Conservation (phyloP, 2,888 invertebrate species). For the Drosophila infuscata region DNA sequence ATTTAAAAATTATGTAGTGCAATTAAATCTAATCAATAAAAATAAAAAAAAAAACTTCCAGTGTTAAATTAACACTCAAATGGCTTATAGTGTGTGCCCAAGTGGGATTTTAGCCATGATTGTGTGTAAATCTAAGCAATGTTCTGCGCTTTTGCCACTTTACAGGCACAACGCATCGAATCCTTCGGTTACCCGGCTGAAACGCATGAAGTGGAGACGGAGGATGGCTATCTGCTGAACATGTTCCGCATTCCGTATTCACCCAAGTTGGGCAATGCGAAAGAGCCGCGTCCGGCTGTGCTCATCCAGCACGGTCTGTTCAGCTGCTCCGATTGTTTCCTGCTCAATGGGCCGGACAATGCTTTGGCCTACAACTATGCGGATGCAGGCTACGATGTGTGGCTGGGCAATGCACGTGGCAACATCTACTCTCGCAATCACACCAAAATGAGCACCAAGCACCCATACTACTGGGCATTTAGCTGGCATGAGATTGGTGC, state of each 20-base stretch:
- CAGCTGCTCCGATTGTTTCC: constrained; percentile 89
- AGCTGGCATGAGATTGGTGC: constrained; percentile 87
- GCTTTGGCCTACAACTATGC: constrained; percentile 86
- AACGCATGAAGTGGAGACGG: constrained; percentile 89
- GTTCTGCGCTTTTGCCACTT: background rate
- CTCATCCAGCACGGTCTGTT: constrained; percentile 92
- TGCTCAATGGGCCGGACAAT: constrained; percentile 89
- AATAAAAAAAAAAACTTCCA: background rate
- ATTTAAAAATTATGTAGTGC: background rate
- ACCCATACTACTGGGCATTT: constrained; percentile 83
- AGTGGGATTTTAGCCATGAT: background rate
- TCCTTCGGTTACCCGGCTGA: constrained; percentile 88
- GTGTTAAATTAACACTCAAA: background rate
- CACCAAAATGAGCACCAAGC: constrained; percentile 74
- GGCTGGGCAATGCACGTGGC: constrained; percentile 89
- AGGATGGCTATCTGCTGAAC: constrained; percentile 93
- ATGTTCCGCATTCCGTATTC: constrained; percentile 91
- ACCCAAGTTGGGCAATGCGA: constrained; percentile 81
- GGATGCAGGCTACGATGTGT: constrained; percentile 86
- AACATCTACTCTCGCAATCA: constrained; percentile 88
- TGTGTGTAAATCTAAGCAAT: background rate
- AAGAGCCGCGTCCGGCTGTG: constrained; percentile 86
- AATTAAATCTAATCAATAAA: background rate
- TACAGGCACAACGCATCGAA: constrained; percentile 75
- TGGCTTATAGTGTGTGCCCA: background rate